phyloP scores from a whole-genome alignment of 2,797 vertebrate genomes.

The Hydrophis major region DNA sequence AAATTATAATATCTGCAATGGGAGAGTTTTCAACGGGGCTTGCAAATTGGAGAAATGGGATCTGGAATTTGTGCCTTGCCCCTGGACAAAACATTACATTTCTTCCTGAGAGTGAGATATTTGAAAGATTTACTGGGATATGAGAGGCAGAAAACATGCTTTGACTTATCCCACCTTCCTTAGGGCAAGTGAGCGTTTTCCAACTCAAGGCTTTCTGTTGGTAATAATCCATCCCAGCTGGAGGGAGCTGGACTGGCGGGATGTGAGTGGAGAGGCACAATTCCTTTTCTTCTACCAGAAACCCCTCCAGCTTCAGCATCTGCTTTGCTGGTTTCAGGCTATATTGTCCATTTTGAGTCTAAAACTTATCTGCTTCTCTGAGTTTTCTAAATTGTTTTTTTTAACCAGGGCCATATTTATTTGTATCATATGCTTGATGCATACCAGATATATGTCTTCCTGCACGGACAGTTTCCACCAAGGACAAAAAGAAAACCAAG shows the following conservation, averaged over 20 bases:
- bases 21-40: neutral
- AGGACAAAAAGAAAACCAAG: neutral
- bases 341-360: neutral
- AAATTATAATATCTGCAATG: slow-evolving; percentile 1
- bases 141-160: too few species aligned
- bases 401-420: neutral
- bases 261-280: neutral
- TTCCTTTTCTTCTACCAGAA: neutral
- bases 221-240: neutral
- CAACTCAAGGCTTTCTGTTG: neutral
- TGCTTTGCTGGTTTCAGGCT: neutral
- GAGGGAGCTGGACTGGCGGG: neutral
- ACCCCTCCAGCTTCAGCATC: neutral
- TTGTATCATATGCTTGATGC: neutral
- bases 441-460: neutral
- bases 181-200: neutral
- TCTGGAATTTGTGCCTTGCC: neutral
- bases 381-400: neutral
- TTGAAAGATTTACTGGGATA: neutral
- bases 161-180: neutral
- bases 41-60: neutral
- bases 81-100: too few species aligned
- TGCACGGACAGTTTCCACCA: neutral
- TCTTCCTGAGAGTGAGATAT: neutral
- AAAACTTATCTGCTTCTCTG: neutral